Base-by-base conservation (phyloP, 2,888 invertebrate genomes). In the Quadroppia sp. region DNA sequence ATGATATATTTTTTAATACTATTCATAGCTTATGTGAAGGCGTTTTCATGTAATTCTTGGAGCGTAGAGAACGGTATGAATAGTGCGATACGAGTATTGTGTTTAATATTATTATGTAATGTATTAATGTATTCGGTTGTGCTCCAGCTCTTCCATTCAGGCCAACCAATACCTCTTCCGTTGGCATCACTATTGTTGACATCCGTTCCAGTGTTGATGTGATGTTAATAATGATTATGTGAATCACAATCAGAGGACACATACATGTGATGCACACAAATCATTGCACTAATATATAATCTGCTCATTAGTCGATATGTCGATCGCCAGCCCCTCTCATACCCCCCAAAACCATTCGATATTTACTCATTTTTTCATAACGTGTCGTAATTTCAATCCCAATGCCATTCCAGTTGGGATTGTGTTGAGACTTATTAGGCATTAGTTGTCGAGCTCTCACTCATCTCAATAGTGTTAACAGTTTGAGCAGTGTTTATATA, bases 71-170 rank as follows among this genome's bases (percentile, higher is more conserved):
- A 25, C n/a, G 20, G 20, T 30, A 36, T 64, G 64, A 40, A 30
- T 25, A 36, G n/a, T 64, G 36, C n/a, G 7, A 64, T 64, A 64
- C 2, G n/a, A 23, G 36, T 32, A 64, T 64, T 64, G 64, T 64
- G 13, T 59, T 28, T 28, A 7, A 59, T 64, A 64, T 36, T 20
- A 32, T 32, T 32, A 64, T 36, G 64, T 64, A 64, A 64, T 64
- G 30, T n/a, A 64, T 64, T 36, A 4, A 36, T 36, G 36, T 36
- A 9, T 9, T 64, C 36, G 28, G 64, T 64, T 64, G 64, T 64
- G 64, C 64, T 64, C 64, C 64, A 64, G 64, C 64, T 64, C 64
- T 64, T 64, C 64, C 20, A 64, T 64, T 64, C 36, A 64, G 20
- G 17, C 64, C 17, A 64, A 36, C 36, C 64, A 64, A 64, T 36